Evolutionary conservation across 2,797 vertebrate genomes (phyloP).

Genomic region (Fistularia commersonii): DNA sequence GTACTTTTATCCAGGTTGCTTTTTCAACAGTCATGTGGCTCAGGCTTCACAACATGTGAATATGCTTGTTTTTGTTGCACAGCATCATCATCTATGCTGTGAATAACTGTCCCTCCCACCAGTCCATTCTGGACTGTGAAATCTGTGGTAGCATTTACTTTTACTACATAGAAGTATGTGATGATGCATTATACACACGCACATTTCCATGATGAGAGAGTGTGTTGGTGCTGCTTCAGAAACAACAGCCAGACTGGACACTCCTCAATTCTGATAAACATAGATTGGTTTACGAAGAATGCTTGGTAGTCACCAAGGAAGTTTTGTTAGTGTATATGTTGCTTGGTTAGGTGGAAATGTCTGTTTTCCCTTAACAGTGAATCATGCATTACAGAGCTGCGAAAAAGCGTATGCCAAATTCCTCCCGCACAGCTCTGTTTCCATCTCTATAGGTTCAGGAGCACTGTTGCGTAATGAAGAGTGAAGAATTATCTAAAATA

Average conservation of each 20-base stretch:
- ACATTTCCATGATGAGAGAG: too few relatives aligned
- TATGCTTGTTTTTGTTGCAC: conserved; percentile 11
- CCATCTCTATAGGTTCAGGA: conserved; percentile 38
- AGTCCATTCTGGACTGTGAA: conserved; percentile 17
- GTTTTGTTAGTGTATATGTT: conserved; percentile 67
- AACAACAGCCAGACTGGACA: conserved; percentile 34
- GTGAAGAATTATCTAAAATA: conserved; percentile 48
- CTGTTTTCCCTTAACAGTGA: conserved; percentile 59
- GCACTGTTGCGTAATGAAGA: conserved; percentile 59
- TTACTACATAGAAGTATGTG: not conserved
- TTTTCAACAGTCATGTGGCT: conserved; percentile 31
- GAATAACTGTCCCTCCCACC: conserved; percentile 33
- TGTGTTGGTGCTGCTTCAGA: conserved; percentile 3
- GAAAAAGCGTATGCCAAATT: conserved; percentile 42
- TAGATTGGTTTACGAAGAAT: conserved; percentile 62
- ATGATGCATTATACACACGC: too few relatives aligned
- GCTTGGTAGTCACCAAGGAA: conserved; percentile 59
- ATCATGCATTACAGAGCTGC: conserved; percentile 43
- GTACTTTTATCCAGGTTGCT: too few relatives aligned
- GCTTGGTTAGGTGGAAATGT: conserved; percentile 39
- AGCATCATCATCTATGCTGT: conserved; percentile 18
- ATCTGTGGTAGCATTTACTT: not conserved
- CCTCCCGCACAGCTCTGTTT: conserved; percentile 52
- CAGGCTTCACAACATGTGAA: conserved; percentile 34
- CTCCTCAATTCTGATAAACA: conserved; percentile 49